Evolutionary conservation across 1,140 invertebrate genomes (phyloP), one percentile per base, ranked within the genome.

Genomic region (Drosophila elegans): DNA sequence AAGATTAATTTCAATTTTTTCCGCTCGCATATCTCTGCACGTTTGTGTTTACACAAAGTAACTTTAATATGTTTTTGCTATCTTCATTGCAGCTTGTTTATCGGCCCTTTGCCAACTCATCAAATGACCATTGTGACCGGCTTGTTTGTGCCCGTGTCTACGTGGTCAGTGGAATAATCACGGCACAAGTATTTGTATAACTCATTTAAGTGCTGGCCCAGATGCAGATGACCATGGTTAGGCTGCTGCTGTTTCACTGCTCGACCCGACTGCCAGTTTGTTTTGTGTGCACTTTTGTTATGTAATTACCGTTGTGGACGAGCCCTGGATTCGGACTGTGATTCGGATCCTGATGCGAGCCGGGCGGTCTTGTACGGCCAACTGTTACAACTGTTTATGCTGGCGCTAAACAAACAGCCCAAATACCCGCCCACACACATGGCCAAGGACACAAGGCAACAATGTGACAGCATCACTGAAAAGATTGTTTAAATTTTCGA

Each of bases 351-450:
- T 25, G 36, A 60, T 53, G 42, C 6, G 29, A 39, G 13, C 38
- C 16, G 27, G 39, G 52, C 34, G 55, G 56, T 53, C 78, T 78
- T 86, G 78, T 85, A 82, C 42, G 46, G 49, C 83, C 82, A 86
- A 85, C 82, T 85, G 82, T 85, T 86, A 82, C 83, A 82, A 78
- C 69, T 86, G 83, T 82, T 86, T 86, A 88, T 86, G 82, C 82
- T 76, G 82, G 82, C 79, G 83, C 79, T 79, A 66, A 79, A 61
- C 79, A 86, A 82, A 86, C 79, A 69, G 16, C 44, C 74, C 54
- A 41, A 55, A 81, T 73, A 66, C 57, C 29, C 55, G 66, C 55
- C 63, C 73, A 45, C 44, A 67, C 48, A 75, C 63, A 52, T 48
- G 55, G 49, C 45, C 75, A 79, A 67, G 59, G 48, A 61, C 74